phyloP scores from a whole-genome alignment of 1,140 invertebrate species.

The Panagrolaimus sp. region DNA sequence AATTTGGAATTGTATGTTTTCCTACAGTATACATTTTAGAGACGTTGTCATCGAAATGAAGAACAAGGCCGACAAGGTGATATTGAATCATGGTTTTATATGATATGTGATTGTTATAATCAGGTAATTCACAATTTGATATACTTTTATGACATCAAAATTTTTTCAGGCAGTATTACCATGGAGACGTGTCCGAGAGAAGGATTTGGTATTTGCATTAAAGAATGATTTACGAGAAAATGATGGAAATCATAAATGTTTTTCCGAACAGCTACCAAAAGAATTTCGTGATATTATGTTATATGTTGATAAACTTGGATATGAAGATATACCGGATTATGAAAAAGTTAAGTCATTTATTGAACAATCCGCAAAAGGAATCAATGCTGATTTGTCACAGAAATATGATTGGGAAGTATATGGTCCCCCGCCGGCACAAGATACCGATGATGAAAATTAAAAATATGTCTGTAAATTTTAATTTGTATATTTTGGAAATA shows the following conservation, averaged over 20 bases:
- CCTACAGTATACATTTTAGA: not conserved
- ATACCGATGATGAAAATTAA: not conserved
- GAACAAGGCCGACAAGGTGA: conserved; percentile 16
- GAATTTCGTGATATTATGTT: conserved; percentile 13
- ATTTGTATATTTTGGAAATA: not conserved
- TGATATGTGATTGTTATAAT: conserved; percentile 3
- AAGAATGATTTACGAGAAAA: conserved; percentile 11
- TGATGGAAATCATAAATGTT: conserved; percentile 9
- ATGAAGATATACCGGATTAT: conserved; percentile 13
- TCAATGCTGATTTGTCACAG: not conserved
- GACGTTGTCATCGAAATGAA: conserved; percentile 10
- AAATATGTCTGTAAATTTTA: too few relatives aligned
- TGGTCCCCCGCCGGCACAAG: not conserved
- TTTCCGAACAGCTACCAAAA: not conserved
- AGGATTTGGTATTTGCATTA: not conserved
- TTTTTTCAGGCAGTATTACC: not conserved
- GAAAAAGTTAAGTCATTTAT: not conserved
- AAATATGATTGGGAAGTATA: conserved; percentile 3
- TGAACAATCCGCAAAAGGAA: not conserved
- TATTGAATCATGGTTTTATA: conserved; percentile 9
- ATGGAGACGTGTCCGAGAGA: not conserved
- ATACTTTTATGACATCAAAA: too few relatives aligned
- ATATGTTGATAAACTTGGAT: conserved; percentile 9
- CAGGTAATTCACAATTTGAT: not conserved
- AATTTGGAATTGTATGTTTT: not conserved